Evolutionary conservation across 2,888 invertebrate species (phyloP).

Genomic region (Limnephilus auricula): DNA sequence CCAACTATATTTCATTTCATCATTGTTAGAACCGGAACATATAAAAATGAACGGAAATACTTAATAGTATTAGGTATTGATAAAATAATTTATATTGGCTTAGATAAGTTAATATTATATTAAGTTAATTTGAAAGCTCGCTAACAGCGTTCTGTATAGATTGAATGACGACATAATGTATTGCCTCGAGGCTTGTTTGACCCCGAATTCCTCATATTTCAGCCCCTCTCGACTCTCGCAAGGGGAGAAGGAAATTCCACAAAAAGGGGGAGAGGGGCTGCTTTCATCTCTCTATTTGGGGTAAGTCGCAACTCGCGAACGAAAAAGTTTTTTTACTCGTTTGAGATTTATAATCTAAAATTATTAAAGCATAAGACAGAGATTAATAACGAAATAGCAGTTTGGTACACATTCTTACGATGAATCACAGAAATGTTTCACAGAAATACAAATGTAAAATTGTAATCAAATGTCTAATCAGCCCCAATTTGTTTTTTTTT

Average conservation of each 20-base stretch:
- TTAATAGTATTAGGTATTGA: neutral
- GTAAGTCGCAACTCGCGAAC: constrained; percentile 19
- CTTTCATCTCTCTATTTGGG: constrained; percentile 33
- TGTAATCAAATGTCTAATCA: too few species aligned
- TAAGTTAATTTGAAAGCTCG: constrained; percentile 43
- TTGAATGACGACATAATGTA: constrained; percentile 31
- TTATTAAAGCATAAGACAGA: neutral
- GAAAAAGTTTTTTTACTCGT: neutral
- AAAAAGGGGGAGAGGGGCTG: constrained; percentile 29
- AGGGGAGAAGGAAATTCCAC: constrained; percentile 19
- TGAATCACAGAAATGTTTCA: too few species aligned
- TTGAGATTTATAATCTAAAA: neutral
- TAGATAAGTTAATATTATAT: neutral
- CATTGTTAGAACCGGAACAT: neutral
- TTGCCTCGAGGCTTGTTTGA: constrained; percentile 40
- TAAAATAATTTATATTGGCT: neutral
- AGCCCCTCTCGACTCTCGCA: constrained; percentile 14
- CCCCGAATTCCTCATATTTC: constrained; percentile 48
- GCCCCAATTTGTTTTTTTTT: too few species aligned
- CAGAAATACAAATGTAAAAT: too few species aligned
- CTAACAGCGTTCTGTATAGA: neutral
- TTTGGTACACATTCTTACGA: neutral
- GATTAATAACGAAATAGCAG: neutral
- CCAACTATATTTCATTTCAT: neutral
- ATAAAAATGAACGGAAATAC: neutral